Percentiles rank a stretch among this genome's conserved stretches.
Evolutionary conservation across 2,888 invertebrate species (phyloP).

Genomic region (Chelonus formosanus): DNA sequence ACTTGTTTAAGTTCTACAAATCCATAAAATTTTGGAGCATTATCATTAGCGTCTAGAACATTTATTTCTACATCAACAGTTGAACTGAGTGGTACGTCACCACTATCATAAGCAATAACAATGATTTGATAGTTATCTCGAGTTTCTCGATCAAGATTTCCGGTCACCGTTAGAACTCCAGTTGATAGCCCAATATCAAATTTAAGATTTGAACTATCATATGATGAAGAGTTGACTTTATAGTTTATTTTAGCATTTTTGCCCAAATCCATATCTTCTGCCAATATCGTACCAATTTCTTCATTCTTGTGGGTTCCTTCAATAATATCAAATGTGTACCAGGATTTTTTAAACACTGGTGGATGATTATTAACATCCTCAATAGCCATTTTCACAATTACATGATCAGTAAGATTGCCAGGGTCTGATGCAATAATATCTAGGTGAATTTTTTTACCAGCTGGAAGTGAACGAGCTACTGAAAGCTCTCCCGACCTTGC

Average conservation of each 20-base stretch:
- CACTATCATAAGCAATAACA: slow-evolving; percentile 80
- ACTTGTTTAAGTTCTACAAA: slow-evolving; percentile 73
- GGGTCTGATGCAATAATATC: slow-evolving; percentile 81
- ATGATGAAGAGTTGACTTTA: slow-evolving; percentile 55
- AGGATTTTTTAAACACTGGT: slow-evolving; percentile 82
- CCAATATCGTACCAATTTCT: slow-evolving; percentile 79
- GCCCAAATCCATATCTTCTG: slow-evolving; percentile 82
- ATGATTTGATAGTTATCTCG: slow-evolving; percentile 76
- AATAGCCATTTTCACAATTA: slow-evolving; percentile 77
- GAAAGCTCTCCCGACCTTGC: slow-evolving; percentile 79
- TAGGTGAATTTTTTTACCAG: slow-evolving; percentile 79
- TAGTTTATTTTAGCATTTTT: slow-evolving; percentile 82
- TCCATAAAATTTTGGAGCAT: slow-evolving; percentile 80
- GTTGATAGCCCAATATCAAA: slow-evolving; percentile 76
- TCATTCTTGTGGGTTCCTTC: slow-evolving; percentile 80
- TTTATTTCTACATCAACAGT: slow-evolving; percentile 83
- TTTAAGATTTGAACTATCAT: slow-evolving; percentile 14
- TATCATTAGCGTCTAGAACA: slow-evolving; percentile 85
- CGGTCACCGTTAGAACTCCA: slow-evolving; percentile 77
- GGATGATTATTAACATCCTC: slow-evolving; percentile 85
- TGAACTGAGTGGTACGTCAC: slow-evolving; percentile 72
- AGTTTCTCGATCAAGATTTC: slow-evolving; percentile 80
- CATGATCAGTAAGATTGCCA: slow-evolving; percentile 76
- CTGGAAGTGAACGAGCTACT: slow-evolving; percentile 75
- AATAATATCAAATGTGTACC: slow-evolving; percentile 83